Percentiles rank a stretch among this genome's conserved stretches.
phyloP scores from a whole-genome alignment of 2,888 invertebrate species.

The Hydroisotoma schaefferi region DNA sequence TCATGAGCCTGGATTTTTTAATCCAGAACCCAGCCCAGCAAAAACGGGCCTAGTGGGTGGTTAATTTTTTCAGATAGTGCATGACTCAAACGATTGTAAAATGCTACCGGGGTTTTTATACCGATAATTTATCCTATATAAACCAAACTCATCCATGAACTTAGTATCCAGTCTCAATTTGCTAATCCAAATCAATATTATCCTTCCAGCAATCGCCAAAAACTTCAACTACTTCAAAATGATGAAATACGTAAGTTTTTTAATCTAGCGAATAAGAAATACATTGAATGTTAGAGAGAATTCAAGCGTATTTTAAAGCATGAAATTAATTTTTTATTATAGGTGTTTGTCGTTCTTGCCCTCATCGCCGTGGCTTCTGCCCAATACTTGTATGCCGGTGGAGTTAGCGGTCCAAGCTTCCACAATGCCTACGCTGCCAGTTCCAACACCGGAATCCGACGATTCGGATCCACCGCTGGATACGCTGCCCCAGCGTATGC shows the following conservation, averaged over 20 bases:
- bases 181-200: background rate
- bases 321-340: background rate
- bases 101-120: background rate
- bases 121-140: background rate
- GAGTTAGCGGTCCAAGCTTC: constrained; percentile 14
- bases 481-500: constrained; percentile 19
- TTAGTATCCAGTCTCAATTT: background rate
- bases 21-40: too few species aligned
- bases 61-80: too few species aligned
- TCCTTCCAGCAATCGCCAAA: background rate
- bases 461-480: constrained; percentile 37
- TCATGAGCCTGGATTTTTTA: too few species aligned
- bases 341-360: constrained; percentile 6
- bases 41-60: too few species aligned
- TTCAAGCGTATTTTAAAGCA: too few species aligned
- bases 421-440: constrained; percentile 17
- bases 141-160: background rate
- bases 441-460: constrained; percentile 28
- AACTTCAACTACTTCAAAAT: background rate
- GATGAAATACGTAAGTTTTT: background rate
- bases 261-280: too few species aligned
- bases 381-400: constrained; percentile 16
- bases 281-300: too few species aligned
- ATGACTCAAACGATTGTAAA: background rate
- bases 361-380: constrained; percentile 26